A percentile compares a stretch with the other conserved stretches of the same genome.
These are phyloP conservation scores for Eumerus sabulonum DNA, from an alignment of 2,888 invertebrate species.

Conservation along the genomic window DNA sequence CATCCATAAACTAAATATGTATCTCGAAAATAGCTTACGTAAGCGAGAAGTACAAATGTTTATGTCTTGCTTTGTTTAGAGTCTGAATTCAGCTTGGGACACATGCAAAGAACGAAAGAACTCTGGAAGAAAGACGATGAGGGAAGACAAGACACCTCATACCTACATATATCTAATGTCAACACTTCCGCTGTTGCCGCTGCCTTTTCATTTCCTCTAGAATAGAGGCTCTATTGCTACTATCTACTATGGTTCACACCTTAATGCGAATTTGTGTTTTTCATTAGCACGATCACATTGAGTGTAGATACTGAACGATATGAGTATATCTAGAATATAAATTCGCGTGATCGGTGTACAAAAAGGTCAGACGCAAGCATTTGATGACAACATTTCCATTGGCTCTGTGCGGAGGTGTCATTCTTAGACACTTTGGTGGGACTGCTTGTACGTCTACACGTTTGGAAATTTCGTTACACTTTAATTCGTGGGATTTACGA, in stretches of 20 bases:
- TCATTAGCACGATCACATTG: slow-evolving; percentile 24
- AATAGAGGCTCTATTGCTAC: too few species aligned
- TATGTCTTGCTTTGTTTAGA: not conserved
- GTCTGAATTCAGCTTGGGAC: too few species aligned
- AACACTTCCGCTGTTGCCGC: slow-evolving; percentile 23
- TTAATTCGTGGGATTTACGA: not conserved
- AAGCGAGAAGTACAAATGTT: slow-evolving; percentile 26
- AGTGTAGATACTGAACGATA: not conserved
- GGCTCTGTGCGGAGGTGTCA: slow-evolving; percentile 3
- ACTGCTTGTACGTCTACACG: slow-evolving; percentile 2
- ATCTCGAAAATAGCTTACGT: slow-evolving; percentile 24
- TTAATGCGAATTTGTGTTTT: slow-evolving; percentile 26
- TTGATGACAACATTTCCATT: not conserved
- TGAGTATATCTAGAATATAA: too few species aligned
- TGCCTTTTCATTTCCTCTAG: too few species aligned
- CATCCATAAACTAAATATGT: slow-evolving; percentile 11
- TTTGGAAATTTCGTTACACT: slow-evolving; percentile 9
- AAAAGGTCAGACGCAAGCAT: not conserved
- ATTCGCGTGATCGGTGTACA: too few species aligned
- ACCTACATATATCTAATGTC: slow-evolving; percentile 31
- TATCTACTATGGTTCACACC: slow-evolving; percentile 33
- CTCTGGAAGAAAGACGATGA: too few species aligned
- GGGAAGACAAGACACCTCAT: not conserved
- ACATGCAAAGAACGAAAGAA: too few species aligned
- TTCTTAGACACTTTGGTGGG: not conserved